Percentiles rank a stretch among this genome's conserved stretches.
phyloP scores from a whole-genome alignment of 2,888 invertebrate genomes.

The Elgonia sp. region DNA sequence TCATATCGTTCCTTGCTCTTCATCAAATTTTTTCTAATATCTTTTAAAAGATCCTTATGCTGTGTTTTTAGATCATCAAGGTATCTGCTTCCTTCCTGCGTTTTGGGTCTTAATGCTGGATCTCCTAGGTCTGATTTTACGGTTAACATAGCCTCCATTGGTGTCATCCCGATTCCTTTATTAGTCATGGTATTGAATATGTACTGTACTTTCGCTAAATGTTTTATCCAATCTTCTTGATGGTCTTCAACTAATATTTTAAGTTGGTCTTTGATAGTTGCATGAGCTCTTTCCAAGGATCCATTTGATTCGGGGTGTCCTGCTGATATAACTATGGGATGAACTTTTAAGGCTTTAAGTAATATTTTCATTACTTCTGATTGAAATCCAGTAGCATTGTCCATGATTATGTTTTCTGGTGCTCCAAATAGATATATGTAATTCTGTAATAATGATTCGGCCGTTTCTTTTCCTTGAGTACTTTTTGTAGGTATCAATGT shows the following conservation, averaged over 20 bases:
- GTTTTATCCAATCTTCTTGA: constrained; percentile 14
- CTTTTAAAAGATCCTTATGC: constrained; percentile 6
- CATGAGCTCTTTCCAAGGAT: constrained; percentile 16
- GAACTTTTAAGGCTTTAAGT: constrained; percentile 1
- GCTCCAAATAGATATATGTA: constrained; percentile 15
- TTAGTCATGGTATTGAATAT: constrained; percentile 6
- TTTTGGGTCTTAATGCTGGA: constrained; percentile 9
- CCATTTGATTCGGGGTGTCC: constrained; percentile 25
- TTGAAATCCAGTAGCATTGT: constrained; percentile 15
- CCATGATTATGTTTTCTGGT: constrained; percentile 11
- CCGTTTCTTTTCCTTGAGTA: constrained; percentile 12
- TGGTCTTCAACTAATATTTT: constrained; percentile 5
- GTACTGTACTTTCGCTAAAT: constrained; percentile 10
- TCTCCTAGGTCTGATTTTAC: not conserved
- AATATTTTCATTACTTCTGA: constrained; percentile 16
- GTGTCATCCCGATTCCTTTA: not conserved
- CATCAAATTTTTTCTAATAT: constrained; percentile 16
- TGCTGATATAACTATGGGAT: constrained; percentile 7
- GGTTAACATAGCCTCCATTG: not conserved
- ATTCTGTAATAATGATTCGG: constrained; percentile 4
- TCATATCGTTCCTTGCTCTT: constrained; percentile 18
- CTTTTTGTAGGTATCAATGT: not conserved
- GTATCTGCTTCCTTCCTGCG: not conserved
- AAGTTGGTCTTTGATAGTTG: too few relatives aligned
- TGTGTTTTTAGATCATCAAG: not conserved